Percentiles rank a stretch among this genome's conserved stretches.
Conservation (phyloP, 1,140 invertebrate species). For the Euglossa dilemma region DNA sequence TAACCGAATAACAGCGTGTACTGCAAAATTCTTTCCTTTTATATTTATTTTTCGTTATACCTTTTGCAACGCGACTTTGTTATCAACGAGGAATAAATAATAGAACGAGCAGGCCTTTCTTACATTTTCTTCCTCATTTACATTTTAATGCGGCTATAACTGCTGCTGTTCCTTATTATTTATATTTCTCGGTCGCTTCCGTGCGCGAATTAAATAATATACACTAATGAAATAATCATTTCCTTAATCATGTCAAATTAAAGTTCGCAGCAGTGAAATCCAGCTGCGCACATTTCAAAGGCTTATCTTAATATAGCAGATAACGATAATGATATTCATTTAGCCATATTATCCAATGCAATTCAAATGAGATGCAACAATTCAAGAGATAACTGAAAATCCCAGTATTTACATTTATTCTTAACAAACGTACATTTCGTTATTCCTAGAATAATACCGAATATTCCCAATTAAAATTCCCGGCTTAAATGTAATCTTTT, state of each 20-base stretch:
- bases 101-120: neutral
- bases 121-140: neutral
- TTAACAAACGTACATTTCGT: neutral
- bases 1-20: too few relatives aligned
- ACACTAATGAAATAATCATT: neutral
- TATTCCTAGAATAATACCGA: neutral
- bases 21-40: too few relatives aligned
- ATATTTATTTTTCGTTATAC: neutral
- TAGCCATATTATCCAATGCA: neutral
- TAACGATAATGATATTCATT: neutral
- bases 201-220: neutral
- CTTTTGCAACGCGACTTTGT: neutral
- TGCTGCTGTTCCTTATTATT: neutral
- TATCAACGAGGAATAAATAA: neutral
- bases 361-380: constrained; percentile 2
- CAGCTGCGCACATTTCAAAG: neutral
- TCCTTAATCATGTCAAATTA: neutral
- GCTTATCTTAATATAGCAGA: neutral
- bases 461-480: neutral
- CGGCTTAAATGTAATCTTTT: neutral
- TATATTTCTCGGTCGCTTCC: too few relatives aligned
- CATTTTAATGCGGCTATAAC: neutral
- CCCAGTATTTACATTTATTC: neutral
- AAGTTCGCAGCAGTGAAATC: neutral
- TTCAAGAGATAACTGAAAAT: neutral